Base-by-base conservation (phyloP, 2,888 invertebrate species). In the Rapana venosa region DNA sequence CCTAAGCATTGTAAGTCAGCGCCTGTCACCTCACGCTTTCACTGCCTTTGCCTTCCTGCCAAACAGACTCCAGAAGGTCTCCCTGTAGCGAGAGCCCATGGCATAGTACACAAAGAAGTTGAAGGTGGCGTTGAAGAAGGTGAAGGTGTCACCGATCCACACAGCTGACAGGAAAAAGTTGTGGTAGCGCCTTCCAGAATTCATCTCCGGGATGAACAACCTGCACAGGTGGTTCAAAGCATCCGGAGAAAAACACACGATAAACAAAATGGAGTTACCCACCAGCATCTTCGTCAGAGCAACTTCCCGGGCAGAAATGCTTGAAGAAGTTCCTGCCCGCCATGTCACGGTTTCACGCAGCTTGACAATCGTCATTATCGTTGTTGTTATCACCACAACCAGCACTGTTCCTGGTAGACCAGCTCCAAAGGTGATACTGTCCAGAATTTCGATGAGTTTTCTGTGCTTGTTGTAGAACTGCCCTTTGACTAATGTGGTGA, bases 221-320 rank as follows among this genome's bases (percentile, higher is more conserved):
- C n/a, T n/a, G 30, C 13, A 30, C 1, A 58, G 17, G 17, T 56
- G 56, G 13, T 58, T 58, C 58, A 84, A 0, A 26, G 84, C 84
- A 13, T 36, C 58, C 2, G 84, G 84, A 15, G 84, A 58, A 58
- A 84, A 30, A 26, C 84, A 84, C 2, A 58, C n/a, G n/a, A 84
- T 84, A 26, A 84, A 84, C n/a, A 84, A 26, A 4, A 58, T 58
- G 56, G 84, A 84, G 58, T 58, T 84, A 6, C 56, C 84, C 30
- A 84, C 36, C 56, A 84, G 26, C 84, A 84, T 84, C 20, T 84
- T 84, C 13, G 84, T 84, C 84, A 84, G 58, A 30, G 56, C 84
- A 1, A 84, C 58, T 6, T 84, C 84, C 0, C 56, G 15, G 0
- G 84, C 30, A 58, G 56, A 58, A 30, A 56, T 84, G 30, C 17